phyloP scores from a whole-genome alignment of 2,797 vertebrate genomes.

The Vireo griseus region DNA sequence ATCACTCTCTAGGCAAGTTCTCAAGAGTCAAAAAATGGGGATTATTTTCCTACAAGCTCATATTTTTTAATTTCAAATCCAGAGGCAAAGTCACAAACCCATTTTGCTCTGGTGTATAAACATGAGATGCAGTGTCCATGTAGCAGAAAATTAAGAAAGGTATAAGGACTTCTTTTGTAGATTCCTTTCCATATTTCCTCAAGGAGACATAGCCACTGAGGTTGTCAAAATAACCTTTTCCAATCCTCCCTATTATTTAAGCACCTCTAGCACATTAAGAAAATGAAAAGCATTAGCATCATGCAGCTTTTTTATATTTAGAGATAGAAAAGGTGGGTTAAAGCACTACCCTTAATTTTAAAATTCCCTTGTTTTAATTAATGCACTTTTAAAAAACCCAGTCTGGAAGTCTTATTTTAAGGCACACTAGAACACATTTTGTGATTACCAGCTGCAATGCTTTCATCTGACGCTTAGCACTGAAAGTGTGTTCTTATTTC shows the following conservation, averaged over 20 bases:
- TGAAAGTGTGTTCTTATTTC: not conserved
- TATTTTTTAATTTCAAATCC: not conserved
- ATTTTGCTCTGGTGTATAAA: not conserved
- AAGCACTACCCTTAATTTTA: not conserved
- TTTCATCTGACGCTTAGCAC: not conserved
- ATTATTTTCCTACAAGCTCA: not conserved
- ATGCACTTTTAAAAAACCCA: not conserved
- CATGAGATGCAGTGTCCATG: not conserved
- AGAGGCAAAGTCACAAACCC: not conserved
- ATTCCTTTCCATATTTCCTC: not conserved
- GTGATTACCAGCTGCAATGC: not conserved
- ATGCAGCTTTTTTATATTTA: not conserved
- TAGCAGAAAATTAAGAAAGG: not conserved
- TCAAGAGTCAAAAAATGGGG: not conserved
- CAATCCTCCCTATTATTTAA: not conserved
- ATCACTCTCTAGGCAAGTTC: not conserved
- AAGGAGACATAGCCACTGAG: not conserved
- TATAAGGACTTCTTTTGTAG: not conserved
- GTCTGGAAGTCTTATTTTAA: not conserved
- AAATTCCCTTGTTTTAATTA: not conserved
- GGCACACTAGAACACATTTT: not conserved
- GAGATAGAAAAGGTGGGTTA: not conserved
- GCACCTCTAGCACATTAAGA: not conserved
- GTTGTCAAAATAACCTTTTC: not conserved
- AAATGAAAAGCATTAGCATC: not conserved